Base-by-base conservation (phyloP, 2,113 vertebrate genomes). In the Gymnobelideus leadbeateri region DNA sequence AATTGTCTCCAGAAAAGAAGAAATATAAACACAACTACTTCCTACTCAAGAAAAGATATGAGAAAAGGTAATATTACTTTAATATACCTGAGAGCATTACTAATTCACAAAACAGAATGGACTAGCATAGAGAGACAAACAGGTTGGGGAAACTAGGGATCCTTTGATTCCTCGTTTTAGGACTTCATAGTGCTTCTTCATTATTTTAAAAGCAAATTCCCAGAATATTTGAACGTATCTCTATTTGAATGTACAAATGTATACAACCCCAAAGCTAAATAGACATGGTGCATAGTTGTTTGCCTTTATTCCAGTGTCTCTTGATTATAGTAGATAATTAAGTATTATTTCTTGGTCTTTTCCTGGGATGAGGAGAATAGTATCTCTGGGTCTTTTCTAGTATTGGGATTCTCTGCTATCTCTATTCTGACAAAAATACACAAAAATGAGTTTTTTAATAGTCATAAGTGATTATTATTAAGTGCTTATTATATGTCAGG, bases 201-300 rank as follows among this genome's bases (percentile, higher is more conserved):
- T 54, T 91, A 89, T 93, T 53, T 89, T 77, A n/a, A 47, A 96
- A 93, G 91, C 54, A 55, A 47, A 46, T 77, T 94, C 6, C 37
- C 24, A 90, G 53, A 54, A 12, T 93, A 91, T 49, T 28, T 50
- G 57, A 26, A 68, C 23, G 91, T 68, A 95, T 51, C 25, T 24
- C 46, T 25, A 11, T 57, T 95, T 84, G 24, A 91, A 47, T 68
- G 25, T n/a, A n/a, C n/a, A n/a, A n/a, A n/a, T n/a, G n/a, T n/a
- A n/a, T n/a, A n/a, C n/a, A n/a, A n/a, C n/a, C n/a, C n/a, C n/a
- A n/a, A n/a, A n/a, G n/a, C n/a, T n/a, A n/a, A n/a, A n/a, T n/a
- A n/a, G n/a, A n/a, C n/a, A n/a, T n/a, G n/a, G n/a, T n/a, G n/a
- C n/a, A n/a, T n/a, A n/a, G n/a, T n/a, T n/a, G n/a, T n/a, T n/a